These are phyloP conservation scores for Paramuricea clavata DNA, from an alignment of 92 coral and sea anemone genomes.

Conservation along the genomic window DNA sequence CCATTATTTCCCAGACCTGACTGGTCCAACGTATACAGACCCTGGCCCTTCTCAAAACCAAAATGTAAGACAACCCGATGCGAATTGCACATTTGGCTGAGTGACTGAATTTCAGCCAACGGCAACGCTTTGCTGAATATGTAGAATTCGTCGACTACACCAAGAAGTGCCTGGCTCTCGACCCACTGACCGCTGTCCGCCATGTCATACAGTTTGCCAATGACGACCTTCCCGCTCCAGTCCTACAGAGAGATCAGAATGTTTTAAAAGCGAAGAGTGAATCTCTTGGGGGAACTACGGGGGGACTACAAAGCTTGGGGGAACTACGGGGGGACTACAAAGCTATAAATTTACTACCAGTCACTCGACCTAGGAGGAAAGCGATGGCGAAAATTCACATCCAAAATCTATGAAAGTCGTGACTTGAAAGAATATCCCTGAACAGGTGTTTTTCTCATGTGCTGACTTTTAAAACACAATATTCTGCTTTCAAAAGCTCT, in stretches of 20 bases:
- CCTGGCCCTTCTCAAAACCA: conserved; percentile 88
- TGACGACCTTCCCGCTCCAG: conserved; percentile 93
- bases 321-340: no score
- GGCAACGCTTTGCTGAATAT: conserved; percentile 83
- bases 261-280: no score
- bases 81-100: conserved; percentile 88
- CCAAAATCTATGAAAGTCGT: no score
- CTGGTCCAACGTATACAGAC: conserved; percentile 82
- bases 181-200: conserved; percentile 79
- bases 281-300: no score
- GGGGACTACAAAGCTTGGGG: no score
- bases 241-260: conserved; percentile 65
- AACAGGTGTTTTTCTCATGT: no score
- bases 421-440: no score
- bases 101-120: conserved; percentile 79
- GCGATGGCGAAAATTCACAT: no score
- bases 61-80: conserved; percentile 85
- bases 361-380: no score
- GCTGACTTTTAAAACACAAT: no score
- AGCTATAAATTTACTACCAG: no score
- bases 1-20: conserved; percentile 98
- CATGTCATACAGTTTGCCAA: conserved; percentile 83
- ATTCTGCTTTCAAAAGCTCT: no score
- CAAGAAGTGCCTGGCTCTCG: conserved; percentile 73
- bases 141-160: conserved; percentile 92